Base-by-base conservation (phyloP, 2,888 invertebrate species). In the Cerastis rubricosa region DNA sequence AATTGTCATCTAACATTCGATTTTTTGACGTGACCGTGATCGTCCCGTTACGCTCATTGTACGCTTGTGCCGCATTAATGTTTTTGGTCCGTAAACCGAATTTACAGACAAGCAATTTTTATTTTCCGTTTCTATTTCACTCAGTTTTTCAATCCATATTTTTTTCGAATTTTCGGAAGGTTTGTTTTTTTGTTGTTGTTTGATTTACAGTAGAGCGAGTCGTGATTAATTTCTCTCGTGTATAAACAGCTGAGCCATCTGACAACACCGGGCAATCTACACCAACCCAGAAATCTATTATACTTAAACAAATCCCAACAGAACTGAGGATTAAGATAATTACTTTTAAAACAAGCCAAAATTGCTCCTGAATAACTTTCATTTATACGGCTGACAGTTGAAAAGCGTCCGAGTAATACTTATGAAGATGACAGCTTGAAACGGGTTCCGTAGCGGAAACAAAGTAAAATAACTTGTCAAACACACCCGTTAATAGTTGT, bases 391-490 rank as follows among this genome's bases (percentile, higher is more conserved):
- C 76, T 78, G 87, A 76, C 88, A 88, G 71, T 80, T 71, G 69
- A 67, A 80, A 88, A 81, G 82, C 74, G 75, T 76, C 76, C 79
- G 66, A 79, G 64, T 71, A 86, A 80, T 84, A 78, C 49, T 73
- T 72, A 72, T 88, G 88, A 83, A 83, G 82, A 87, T 86, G 88
- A 86, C 88, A 88, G 75, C 70, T 69, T 83, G 85, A 89, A 85
- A 85, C 82, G 90, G 88, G 86, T 85, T 83, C 64, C 51, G 59
- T 76, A 76, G 71, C 82, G 85, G 81, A 85, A 88, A 89, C 81
- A 84, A 83, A 88, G 76, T 83, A 72, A 83, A 87, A 87, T 82
- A 80, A 83, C 75, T 83, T 85, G 88, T 89, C 88, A 89, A 88
- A 88, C 43, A 66, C 89, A 88, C 71, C 76, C 71, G 78, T 80